These are phyloP conservation scores for Gambusia yucatana DNA, from an alignment of 2,797 vertebrate species.

Conservation along the genomic window DNA sequence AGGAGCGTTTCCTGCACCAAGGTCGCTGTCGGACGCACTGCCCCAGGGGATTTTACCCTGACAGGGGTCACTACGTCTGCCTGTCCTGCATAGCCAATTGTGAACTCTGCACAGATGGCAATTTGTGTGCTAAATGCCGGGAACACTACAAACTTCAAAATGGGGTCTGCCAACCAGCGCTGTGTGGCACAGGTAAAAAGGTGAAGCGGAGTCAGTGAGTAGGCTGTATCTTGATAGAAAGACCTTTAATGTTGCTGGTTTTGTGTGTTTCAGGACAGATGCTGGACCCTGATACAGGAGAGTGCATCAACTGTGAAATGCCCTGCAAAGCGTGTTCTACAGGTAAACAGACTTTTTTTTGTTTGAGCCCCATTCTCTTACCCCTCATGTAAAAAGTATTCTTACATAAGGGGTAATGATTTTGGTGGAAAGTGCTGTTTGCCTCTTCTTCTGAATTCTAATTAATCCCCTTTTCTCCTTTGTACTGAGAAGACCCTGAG, in stretches of 20 bases:
- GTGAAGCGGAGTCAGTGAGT: slow-evolving; percentile 9
- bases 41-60: slow-evolving; percentile 80
- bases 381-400: slow-evolving; percentile 1
- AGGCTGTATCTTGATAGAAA: background rate
- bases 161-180: slow-evolving; percentile 76
- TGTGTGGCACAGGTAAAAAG: slow-evolving; percentile 77
- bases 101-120: slow-evolving; percentile 83
- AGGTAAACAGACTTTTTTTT: slow-evolving; percentile 64
- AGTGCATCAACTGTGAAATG: slow-evolving; percentile 82
- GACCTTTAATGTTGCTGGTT: slow-evolving; percentile 3
- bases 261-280: slow-evolving; percentile 79
- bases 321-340: slow-evolving; percentile 83
- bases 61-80: slow-evolving; percentile 80
- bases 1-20: slow-evolving; percentile 83
- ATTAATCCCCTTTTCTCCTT: slow-evolving; percentile 55
- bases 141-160: slow-evolving; percentile 82
- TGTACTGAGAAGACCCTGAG: slow-evolving; percentile 75
- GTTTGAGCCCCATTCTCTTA: background rate
- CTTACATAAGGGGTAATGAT: slow-evolving; percentile 9
- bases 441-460: slow-evolving; percentile 31
- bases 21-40: slow-evolving; percentile 84
- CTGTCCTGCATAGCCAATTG: slow-evolving; percentile 82
- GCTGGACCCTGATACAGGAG: slow-evolving; percentile 82
- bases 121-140: slow-evolving; percentile 83
- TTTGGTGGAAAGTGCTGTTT: slow-evolving; percentile 17